Conservation (phyloP, 2,113 vertebrate genomes). For the Microcebus ravelobensis region DNA sequence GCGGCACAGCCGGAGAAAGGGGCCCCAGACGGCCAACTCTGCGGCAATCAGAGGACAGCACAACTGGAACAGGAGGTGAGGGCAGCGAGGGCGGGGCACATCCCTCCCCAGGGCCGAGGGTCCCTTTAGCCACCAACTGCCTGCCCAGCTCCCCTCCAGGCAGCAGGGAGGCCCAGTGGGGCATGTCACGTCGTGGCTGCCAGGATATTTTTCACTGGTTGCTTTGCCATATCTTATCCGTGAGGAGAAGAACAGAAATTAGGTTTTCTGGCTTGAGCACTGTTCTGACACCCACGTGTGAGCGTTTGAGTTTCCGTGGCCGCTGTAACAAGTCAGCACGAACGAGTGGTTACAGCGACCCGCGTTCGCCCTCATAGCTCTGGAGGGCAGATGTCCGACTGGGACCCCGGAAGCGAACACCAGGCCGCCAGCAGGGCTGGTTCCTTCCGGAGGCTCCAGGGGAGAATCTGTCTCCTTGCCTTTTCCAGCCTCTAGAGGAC, state of each 20-base stretch:
- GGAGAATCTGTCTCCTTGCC: too few relatives aligned
- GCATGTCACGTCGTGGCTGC: fast-evolving
- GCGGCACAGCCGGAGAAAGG: too few relatives aligned
- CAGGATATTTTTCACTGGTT: not conserved
- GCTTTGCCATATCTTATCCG: not conserved
- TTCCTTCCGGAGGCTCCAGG: not conserved
- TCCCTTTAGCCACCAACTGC: not conserved
- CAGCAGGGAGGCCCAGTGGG: not conserved
- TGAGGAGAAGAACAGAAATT: not conserved
- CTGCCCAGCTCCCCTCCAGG: not conserved
- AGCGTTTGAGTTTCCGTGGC: not conserved
- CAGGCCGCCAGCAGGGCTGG: not conserved
- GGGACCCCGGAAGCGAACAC: not conserved
- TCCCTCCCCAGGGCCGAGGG: not conserved
- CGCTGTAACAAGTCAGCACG: not conserved
- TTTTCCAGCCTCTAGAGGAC: not conserved
- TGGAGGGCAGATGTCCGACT: not conserved
- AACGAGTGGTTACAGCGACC: too few relatives aligned
- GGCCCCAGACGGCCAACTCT: not conserved
- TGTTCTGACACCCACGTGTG: too few relatives aligned
- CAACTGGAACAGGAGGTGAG: not conserved
- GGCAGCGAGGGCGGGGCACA: fast-evolving
- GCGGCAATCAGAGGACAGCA: too few relatives aligned
- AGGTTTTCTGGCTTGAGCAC: not conserved
- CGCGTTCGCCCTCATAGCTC: not conserved